phyloP scores from a whole-genome alignment of 2,888 invertebrate species.

The Apoderus coryli region DNA sequence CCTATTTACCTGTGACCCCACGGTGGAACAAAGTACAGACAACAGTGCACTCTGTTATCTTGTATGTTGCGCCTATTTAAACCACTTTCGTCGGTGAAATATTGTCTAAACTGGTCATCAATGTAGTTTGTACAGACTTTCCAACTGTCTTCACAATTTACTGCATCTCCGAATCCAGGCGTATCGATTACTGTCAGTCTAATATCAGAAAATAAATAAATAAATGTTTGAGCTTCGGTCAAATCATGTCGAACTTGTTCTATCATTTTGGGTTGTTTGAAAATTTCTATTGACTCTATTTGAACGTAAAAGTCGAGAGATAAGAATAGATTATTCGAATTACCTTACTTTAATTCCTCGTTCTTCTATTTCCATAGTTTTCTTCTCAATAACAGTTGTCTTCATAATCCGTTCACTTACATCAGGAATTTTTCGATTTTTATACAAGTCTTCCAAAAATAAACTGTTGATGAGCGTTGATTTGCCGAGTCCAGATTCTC shows the following conservation, averaged over 20 bases:
- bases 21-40: conserved; percentile 88
- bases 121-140: conserved; percentile 82
- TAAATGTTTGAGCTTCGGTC: no score
- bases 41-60: conserved; percentile 93
- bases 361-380: conserved; percentile 91
- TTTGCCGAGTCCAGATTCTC: conserved; percentile 88
- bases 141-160: conserved; percentile 91
- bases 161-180: conserved; percentile 88
- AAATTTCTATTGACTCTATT: no score
- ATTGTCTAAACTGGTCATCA: conserved; percentile 75
- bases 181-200: conserved; percentile 83
- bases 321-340: no score
- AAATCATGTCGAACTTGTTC: no score
- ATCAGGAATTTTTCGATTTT: conserved; percentile 60
- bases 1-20: conserved; percentile 76
- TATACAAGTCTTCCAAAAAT: conserved; percentile 68
- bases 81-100: conserved; percentile 87
- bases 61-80: conserved; percentile 87
- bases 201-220: conserved; percentile 11
- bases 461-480: conserved; percentile 81
- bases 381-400: conserved; percentile 57
- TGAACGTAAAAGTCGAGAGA: no score
- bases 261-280: no score
- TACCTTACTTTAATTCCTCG: conserved; percentile 72
- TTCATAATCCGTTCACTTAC: conserved; percentile 49